Evolutionary conservation across 64 coral and sea anemone species (phyloP).

Genomic region (Stylophora pistillata): DNA sequence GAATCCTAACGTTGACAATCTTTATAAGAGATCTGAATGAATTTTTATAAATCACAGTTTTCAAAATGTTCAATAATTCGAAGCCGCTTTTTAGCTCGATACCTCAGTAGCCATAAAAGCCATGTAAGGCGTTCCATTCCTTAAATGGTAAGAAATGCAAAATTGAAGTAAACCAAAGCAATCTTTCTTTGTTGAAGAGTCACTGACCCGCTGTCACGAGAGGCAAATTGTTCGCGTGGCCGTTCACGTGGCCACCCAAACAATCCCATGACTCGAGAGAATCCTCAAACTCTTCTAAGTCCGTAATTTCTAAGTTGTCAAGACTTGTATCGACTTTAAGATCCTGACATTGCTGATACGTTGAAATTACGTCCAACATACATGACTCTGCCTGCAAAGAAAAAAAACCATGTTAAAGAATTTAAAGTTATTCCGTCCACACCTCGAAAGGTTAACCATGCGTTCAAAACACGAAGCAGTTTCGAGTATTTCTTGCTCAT

Average conservation of each 20-base stretch:
- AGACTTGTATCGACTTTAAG: slow-evolving; percentile 46
- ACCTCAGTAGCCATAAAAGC: too few relatives aligned
- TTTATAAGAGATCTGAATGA: too few relatives aligned
- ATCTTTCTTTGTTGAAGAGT: neutral
- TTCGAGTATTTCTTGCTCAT: too few relatives aligned
- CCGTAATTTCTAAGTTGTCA: slow-evolving; percentile 69
- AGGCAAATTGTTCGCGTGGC: neutral
- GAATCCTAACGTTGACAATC: too few relatives aligned
- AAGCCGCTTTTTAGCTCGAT: too few relatives aligned
- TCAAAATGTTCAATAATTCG: too few relatives aligned
- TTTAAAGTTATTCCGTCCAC: neutral
- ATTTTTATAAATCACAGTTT: too few relatives aligned
- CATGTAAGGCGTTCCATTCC: too few relatives aligned
- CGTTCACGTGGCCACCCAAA: slow-evolving; percentile 38
- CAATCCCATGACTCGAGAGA: slow-evolving; percentile 87
- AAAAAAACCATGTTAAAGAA: neutral
- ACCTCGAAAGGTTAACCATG: neutral
- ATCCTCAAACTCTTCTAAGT: slow-evolving; percentile 84
- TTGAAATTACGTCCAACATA: slow-evolving; percentile 71
- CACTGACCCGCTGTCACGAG: neutral
- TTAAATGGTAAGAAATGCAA: neutral
- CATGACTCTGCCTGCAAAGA: slow-evolving; percentile 64
- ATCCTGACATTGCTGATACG: slow-evolving; percentile 85
- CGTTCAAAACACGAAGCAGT: neutral
- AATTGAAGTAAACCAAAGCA: neutral